Base-by-base conservation (phyloP, 2,113 vertebrate species). In the Nansenia antarctica region DNA sequence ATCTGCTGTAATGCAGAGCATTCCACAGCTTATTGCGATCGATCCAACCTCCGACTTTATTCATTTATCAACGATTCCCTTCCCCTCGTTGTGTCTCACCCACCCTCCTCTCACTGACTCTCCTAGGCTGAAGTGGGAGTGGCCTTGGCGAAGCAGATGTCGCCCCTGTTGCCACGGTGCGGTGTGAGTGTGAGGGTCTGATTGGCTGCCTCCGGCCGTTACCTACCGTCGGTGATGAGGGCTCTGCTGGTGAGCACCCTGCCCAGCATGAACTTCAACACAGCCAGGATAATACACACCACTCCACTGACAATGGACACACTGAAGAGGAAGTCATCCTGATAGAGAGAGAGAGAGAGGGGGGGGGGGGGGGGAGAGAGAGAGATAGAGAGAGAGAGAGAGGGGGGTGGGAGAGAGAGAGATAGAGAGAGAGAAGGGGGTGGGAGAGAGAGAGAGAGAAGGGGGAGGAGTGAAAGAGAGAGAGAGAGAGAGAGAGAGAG, bases 291-390 rank as follows among this genome's bases (percentile, higher is more conserved):
- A 69, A 94, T 88, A 82, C 98, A 99, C 20, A 94, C 85, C 87
- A 98, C 78, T 69, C 98, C 98, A 42, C 98, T 99, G 86, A 98
- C 78, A 72, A 99, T 92, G 65, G 98, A 98, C 78, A 99, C 96
- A 2, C 95, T 96, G 70, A 98, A 98, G 62, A 99, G 93, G 87
- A 99, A 98, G 66, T 93, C 92, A 37, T 96, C 98, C 98, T 99
- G 87, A 34, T 74, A 88, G 32, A 85, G 63, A 85, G 72, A 72
- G 22, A 71, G 11, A 54, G 15, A 35, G 29, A 67, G 3, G 9
- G 60, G 11, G 54, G 5, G 42, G 55, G 57, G 4, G 2, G 49
- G 9, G 27, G 27, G 35, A 35, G 22, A 29, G 49, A 62, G 11
- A 35, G 37, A 49, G 27, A 30, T 5, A 49, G 1, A 61, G 11